Conservation (phyloP, 1,140 invertebrate genomes). For the Brachionus plicatilis region DNA sequence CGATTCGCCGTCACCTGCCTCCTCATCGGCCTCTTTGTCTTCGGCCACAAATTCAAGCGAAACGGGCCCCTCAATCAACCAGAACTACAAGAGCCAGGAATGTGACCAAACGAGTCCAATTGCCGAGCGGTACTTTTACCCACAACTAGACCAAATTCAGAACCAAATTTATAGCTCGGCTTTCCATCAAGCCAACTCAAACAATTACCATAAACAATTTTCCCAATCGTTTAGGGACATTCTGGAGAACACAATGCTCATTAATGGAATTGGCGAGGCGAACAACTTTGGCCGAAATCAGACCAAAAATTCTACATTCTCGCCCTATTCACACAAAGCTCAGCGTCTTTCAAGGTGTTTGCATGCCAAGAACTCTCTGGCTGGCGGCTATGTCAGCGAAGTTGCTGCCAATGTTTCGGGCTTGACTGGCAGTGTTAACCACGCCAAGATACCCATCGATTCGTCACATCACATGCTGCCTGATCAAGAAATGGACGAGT, state of each 20-base stretch:
- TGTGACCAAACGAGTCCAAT: background rate
- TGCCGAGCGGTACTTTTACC: background rate
- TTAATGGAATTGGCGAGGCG: background rate
- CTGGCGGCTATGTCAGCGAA: background rate
- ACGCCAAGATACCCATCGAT: background rate
- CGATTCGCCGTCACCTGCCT: background rate
- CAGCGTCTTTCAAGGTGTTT: background rate
- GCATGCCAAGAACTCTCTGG: background rate
- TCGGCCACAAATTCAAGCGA: slow-evolving; percentile 25
- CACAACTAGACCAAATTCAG: background rate
- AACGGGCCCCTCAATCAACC: background rate
- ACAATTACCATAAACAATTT: slow-evolving; percentile 23
- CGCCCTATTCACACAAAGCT: background rate
- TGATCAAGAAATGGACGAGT: background rate
- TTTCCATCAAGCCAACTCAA: background rate
- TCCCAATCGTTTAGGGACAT: slow-evolving; percentile 29
- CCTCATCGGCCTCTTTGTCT: slow-evolving; percentile 11
- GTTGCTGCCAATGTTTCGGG: background rate
- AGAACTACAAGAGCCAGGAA: background rate
- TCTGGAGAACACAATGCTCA: slow-evolving; percentile 29
- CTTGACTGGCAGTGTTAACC: background rate
- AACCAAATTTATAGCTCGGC: background rate
- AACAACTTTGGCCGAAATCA: background rate
- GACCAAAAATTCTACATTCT: background rate
- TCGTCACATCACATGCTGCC: background rate